Conservation (phyloP, 2,797 vertebrate genomes). For the Amblyopsis hoosieri region DNA sequence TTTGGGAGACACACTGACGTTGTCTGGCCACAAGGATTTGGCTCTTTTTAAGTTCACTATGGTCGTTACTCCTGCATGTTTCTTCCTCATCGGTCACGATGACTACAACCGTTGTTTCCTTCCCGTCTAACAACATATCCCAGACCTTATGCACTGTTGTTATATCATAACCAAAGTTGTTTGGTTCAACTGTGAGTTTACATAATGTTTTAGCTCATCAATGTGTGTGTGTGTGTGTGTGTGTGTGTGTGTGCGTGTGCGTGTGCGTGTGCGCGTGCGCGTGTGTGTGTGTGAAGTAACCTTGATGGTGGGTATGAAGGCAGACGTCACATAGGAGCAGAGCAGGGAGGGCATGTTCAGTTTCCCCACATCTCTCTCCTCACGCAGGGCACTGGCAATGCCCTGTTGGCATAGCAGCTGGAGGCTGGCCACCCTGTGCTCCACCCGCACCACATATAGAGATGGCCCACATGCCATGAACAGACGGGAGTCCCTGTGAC, state of each 20-base stretch:
- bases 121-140: no score
- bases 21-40: no score
- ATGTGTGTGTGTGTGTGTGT: background rate
- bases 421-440: slow-evolving; percentile 94
- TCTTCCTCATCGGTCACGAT: no score
- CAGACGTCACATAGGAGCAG: slow-evolving; percentile 96
- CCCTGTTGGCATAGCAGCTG: slow-evolving; percentile 96
- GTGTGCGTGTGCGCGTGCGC: background rate
- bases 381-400: slow-evolving; percentile 90
- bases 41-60: no score
- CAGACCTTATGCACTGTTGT: no score
- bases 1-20: no score
- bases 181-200: no score
- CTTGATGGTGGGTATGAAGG: slow-evolving; percentile 98
- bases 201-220: background rate
- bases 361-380: slow-evolving; percentile 96
- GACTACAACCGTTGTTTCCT: no score
- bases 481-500: slow-evolving; percentile 95
- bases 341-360: slow-evolving; percentile 94
- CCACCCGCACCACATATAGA: slow-evolving; percentile 93
- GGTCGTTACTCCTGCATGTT: no score
- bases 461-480: slow-evolving; percentile 95
- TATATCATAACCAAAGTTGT: no score
- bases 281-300: slow-evolving; percentile 33
- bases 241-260: background rate